A percentile compares a stretch with the other conserved stretches of the same genome.
Evolutionary conservation across 2,113 vertebrate species (phyloP).

Genomic region (Petrocephalus microphthalmus): DNA sequence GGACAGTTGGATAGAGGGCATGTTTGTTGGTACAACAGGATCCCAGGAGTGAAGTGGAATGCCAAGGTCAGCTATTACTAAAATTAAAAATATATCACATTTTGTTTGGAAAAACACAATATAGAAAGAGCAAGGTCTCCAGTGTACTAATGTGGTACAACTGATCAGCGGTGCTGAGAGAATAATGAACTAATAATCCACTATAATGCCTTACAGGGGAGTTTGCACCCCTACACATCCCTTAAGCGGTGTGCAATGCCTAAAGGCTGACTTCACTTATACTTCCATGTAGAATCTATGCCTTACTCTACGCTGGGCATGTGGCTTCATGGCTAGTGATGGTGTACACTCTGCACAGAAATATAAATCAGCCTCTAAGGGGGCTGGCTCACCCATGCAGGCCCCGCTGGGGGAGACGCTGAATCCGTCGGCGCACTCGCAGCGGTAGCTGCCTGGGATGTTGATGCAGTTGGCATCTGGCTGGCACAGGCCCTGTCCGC

Average conservation of each 20-base stretch:
- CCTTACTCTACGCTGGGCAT: neutral
- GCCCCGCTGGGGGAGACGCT: constrained; percentile 69
- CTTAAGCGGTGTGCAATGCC: neutral
- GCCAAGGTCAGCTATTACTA: neutral
- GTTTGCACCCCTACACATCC: neutral
- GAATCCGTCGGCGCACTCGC: constrained; percentile 71
- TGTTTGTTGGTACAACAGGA: neutral
- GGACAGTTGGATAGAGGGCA: neutral
- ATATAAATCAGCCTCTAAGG: neutral
- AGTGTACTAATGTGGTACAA: neutral
- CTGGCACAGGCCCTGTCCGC: constrained; percentile 69
- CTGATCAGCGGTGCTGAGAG: neutral
- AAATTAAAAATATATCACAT: neutral
- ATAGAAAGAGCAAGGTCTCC: neutral
- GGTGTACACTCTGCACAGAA: too few relatives aligned
- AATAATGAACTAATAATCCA: neutral
- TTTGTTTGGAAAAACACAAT: neutral
- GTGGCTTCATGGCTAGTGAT: neutral
- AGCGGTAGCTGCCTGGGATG: constrained; percentile 75
- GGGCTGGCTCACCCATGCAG: constrained; percentile 65
- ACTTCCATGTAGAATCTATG: neutral
- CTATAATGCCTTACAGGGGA: neutral
- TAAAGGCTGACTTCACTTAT: neutral
- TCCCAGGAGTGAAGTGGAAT: neutral
- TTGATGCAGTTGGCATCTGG: constrained; percentile 77